phyloP scores from a whole-genome alignment of 2,113 vertebrate genomes.

The Noctilio leporinus region DNA sequence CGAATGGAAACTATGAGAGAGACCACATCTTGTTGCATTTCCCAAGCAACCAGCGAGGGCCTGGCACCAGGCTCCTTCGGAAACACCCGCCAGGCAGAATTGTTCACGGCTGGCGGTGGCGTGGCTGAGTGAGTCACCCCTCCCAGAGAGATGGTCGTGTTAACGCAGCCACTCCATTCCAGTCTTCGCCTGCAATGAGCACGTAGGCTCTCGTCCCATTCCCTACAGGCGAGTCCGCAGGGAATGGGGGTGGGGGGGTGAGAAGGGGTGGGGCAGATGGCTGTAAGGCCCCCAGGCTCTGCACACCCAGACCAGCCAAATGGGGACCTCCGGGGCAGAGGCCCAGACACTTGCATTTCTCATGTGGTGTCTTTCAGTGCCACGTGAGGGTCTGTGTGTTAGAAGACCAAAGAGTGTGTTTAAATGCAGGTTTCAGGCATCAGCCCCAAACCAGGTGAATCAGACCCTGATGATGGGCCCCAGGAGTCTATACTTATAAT shows the following conservation, averaged over 20 bases:
- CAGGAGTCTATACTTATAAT: background rate
- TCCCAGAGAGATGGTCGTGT: background rate
- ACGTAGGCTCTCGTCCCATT: too few relatives aligned
- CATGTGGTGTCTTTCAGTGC: background rate
- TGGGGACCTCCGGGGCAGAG: background rate
- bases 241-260: accelerated
- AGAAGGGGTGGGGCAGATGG: too few relatives aligned
- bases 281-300: background rate
- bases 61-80: background rate
- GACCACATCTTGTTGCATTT: constrained; percentile 3
- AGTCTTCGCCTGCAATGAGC: background rate
- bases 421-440: background rate
- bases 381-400: background rate
- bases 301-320: background rate
- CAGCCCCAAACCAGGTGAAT: background rate
- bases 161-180: background rate
- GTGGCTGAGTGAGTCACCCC: background rate
- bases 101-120: background rate
- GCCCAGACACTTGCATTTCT: background rate
- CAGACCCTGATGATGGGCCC: background rate
- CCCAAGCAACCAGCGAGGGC: constrained; percentile 5
- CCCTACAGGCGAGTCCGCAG: too few relatives aligned
- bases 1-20: constrained; percentile 48
- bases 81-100: background rate
- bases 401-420: background rate